Base-by-base conservation (phyloP, 1,140 invertebrate species). In the Euborellia annulipes region DNA sequence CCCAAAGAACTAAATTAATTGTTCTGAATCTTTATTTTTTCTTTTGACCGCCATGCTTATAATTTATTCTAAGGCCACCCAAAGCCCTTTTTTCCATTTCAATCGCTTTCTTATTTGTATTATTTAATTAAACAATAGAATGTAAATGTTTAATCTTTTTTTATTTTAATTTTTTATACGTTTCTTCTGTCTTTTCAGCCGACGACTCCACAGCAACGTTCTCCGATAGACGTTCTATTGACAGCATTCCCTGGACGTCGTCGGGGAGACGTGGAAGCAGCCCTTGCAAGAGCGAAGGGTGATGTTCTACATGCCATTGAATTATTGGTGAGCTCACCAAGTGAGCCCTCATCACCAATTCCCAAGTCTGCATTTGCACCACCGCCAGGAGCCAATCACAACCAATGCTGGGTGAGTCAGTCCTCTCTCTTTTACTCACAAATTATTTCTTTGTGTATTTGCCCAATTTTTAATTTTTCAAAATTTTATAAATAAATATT, bases 271-370 rank as follows among this genome's bases (percentile, higher is more conserved):
- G 82, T 93, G 1, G 87, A 92, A 60, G 72, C 79, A 4, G 72
- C 87, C 38, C 67, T 93, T 2, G 71, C 75, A 43, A 66, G 73
- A 46, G 75, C 66, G 66, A 76, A 64, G 68, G 86, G 88, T 0
- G 87, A 93, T 58, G 81, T 91, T 0, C 75, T 92, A 0, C 80
- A 86, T 52, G 85, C 88, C 1, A 92, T 94, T 73, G 88, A 94
- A 58, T 75, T 84, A 39, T 75, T 89, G 70, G 69, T 87, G 13
- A 78, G 78, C 53, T 32, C 45, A 21, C 36, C 45, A 7, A n/a
- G n/a, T n/a, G n/a, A n/a, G n/a, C n/a, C n/a, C n/a, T n/a, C n/a
- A n/a, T n/a, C n/a, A n/a, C n/a, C 20, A 22, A 13, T 42, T 30
- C 19, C 27, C 27, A 11, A 14, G 19, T 2, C 41, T 23, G 21